These are phyloP conservation scores for Temnopleurus reevesii DNA, from an alignment of 53 echinoderm and acorn worm genomes.

Conservation along the genomic window DNA sequence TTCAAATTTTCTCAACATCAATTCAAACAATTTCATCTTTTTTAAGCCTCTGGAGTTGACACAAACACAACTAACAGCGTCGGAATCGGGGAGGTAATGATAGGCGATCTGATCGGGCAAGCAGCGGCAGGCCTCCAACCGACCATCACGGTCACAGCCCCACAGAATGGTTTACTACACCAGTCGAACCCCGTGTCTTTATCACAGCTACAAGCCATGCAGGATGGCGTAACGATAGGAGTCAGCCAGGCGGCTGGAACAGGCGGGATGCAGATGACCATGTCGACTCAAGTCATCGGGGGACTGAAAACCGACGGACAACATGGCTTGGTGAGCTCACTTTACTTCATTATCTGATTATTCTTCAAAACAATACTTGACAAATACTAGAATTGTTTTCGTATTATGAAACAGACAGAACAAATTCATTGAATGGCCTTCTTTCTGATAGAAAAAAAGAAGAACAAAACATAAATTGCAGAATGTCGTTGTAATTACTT, in stretches of 20 bases:
- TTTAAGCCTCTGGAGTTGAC: slow-evolving; percentile 7
- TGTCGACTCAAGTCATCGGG: slow-evolving; percentile 47
- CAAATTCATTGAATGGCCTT: too few relatives aligned
- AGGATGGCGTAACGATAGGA: slow-evolving; percentile 37
- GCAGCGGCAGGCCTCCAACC: slow-evolving; percentile 40
- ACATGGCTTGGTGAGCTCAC: slow-evolving; percentile 1
- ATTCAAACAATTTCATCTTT: too few relatives aligned
- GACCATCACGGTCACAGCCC: slow-evolving; percentile 41
- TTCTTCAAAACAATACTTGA: too few relatives aligned
- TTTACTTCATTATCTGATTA: too few relatives aligned
- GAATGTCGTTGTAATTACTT: too few relatives aligned
- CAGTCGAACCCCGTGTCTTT: slow-evolving; percentile 16
- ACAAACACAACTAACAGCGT: slow-evolving; percentile 46
- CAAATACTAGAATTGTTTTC: too few relatives aligned
- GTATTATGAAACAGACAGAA: too few relatives aligned
- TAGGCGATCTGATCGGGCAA: slow-evolving; percentile 45
- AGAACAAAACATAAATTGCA: too few relatives aligned
- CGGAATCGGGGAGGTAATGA: slow-evolving; percentile 26
- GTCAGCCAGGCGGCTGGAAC: background rate
- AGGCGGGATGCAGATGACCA: slow-evolving; percentile 51
- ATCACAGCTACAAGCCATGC: slow-evolving; percentile 39
- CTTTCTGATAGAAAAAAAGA: too few relatives aligned
- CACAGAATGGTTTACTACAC: slow-evolving; percentile 42
- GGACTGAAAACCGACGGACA: slow-evolving; percentile 19
- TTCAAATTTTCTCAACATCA: too few relatives aligned